phyloP scores from a whole-genome alignment of 2,113 vertebrate species.

The Gavia stellata region DNA sequence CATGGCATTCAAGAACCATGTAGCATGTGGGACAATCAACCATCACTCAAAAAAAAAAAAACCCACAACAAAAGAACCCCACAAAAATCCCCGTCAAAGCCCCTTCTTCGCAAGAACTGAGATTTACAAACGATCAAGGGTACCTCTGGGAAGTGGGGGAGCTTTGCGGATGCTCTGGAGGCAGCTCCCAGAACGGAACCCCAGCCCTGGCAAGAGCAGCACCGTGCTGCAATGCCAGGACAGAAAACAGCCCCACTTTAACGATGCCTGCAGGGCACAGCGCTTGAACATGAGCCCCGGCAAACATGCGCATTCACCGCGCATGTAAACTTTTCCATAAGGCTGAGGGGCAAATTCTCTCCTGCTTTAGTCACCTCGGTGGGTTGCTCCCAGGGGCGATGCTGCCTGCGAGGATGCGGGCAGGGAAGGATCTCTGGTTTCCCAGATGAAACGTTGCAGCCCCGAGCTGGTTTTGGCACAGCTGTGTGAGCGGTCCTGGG shows the following conservation, averaged over 20 bases:
- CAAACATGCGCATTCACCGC: neutral
- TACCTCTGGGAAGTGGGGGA: neutral
- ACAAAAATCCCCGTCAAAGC: neutral
- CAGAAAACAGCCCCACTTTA: neutral
- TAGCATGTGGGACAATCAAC: neutral
- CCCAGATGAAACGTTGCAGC: neutral
- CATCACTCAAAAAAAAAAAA: neutral
- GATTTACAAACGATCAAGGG: neutral
- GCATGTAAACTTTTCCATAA: neutral
- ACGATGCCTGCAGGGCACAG: neutral
- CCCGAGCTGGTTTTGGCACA: neutral
- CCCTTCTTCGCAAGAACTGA: neutral
- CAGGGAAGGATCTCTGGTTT: neutral
- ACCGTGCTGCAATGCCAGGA: fast-evolving
- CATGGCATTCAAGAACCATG: neutral
- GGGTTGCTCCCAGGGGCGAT: neutral
- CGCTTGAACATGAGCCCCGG: neutral
- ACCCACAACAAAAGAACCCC: neutral
- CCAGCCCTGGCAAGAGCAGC: neutral
- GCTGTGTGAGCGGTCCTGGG: fast-evolving
- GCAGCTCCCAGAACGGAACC: neutral
- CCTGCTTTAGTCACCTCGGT: neutral
- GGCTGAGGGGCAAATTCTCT: neutral
- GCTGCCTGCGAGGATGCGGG: neutral
- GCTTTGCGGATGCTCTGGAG: neutral